Evolutionary conservation across 2,797 vertebrate genomes (phyloP).

Genomic region (Alca torda): DNA sequence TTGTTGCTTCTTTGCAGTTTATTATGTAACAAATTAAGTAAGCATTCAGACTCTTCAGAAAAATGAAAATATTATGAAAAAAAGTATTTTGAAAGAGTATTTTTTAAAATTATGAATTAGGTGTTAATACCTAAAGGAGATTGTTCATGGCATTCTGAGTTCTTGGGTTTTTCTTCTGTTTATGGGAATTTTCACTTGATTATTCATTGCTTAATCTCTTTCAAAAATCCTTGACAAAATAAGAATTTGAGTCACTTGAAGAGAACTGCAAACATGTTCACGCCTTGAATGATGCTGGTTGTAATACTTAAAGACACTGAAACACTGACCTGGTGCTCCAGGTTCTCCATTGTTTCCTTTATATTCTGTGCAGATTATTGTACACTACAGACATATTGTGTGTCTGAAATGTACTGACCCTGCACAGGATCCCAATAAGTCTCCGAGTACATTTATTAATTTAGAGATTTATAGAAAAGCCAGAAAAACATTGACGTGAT

Average conservation of each 20-base stretch:
- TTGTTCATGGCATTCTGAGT: not conserved
- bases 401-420: not conserved
- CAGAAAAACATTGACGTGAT: conserved; percentile 23
- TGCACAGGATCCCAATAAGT: not conserved
- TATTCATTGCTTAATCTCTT: not conserved
- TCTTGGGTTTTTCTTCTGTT: not conserved
- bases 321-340: not conserved
- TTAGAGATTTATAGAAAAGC: not conserved
- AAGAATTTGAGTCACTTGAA: not conserved
- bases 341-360: not conserved
- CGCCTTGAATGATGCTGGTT: not conserved
- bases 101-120: not conserved
- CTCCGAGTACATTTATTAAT: conserved; percentile 20
- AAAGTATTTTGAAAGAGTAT: not conserved
- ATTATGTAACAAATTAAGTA: not conserved
- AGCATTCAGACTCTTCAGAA: not conserved
- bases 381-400: not conserved
- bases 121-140: not conserved
- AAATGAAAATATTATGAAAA: not conserved
- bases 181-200: not conserved
- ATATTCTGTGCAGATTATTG: not conserved
- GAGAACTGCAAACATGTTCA: not conserved
- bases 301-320: not conserved
- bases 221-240: not conserved
- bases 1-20: not conserved